Percentiles rank a stretch among this genome's conserved stretches.
phyloP scores from a whole-genome alignment of 2,888 invertebrate genomes.

The Tridacna crocea region DNA sequence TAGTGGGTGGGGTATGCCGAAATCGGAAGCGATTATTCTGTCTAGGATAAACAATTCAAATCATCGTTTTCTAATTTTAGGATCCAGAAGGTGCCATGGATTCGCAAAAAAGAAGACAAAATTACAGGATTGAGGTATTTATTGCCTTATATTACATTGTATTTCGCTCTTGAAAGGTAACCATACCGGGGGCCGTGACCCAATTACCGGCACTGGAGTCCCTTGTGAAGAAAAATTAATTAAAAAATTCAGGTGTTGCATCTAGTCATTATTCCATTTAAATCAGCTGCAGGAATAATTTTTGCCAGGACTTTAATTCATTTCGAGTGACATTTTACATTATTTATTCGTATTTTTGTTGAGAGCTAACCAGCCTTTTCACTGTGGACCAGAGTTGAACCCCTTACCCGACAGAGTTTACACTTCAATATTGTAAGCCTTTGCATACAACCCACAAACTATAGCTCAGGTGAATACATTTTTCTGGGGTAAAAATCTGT shows the following conservation, averaged over 20 bases:
- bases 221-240: constrained; percentile 4
- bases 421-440: too few relatives aligned
- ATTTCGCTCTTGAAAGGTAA: too few relatives aligned
- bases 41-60: background rate
- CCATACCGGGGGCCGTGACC: background rate
- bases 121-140: constrained; percentile 78
- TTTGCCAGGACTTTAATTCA: background rate
- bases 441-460: too few relatives aligned
- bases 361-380: too few relatives aligned
- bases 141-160: too few relatives aligned
- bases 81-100: constrained; percentile 72
- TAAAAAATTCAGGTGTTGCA: background rate
- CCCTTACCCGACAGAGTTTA: too few relatives aligned
- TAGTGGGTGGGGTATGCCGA: constrained; percentile 58
- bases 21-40: background rate
- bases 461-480: too few relatives aligned
- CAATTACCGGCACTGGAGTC: constrained; percentile 3
- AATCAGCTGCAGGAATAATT: background rate
- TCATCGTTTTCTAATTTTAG: constrained; percentile 57
- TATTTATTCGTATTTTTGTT: too few relatives aligned
- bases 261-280: background rate
- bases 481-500: too few relatives aligned
- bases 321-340: background rate
- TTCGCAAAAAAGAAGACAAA: constrained; percentile 70
- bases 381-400: too few relatives aligned